Evolutionary conservation across 2,888 invertebrate genomes (phyloP).

Genomic region (Perizoma affinitatum): DNA sequence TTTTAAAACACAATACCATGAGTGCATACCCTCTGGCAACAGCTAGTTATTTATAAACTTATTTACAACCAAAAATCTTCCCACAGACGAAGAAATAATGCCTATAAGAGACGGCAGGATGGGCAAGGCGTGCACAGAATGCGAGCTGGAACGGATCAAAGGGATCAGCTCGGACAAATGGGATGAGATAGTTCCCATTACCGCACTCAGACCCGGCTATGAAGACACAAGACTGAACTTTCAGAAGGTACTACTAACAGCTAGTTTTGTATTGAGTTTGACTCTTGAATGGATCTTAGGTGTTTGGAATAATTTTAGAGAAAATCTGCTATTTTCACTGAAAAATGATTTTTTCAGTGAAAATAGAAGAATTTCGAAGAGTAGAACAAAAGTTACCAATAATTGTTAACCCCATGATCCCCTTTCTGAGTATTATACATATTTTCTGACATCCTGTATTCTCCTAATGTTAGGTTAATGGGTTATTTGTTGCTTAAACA

Average conservation of each 20-base stretch:
- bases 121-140: slow-evolving; percentile 77
- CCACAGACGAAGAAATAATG: slow-evolving; percentile 73
- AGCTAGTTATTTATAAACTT: slow-evolving; percentile 1
- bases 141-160: slow-evolving; percentile 71
- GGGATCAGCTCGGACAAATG: slow-evolving; percentile 79
- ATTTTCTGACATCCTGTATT: no score
- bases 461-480: no score
- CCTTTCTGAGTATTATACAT: no score
- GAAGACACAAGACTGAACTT: slow-evolving; percentile 84
- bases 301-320: no score
- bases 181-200: slow-evolving; percentile 83
- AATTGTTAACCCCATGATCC: no score
- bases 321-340: no score
- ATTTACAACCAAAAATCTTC: slow-evolving; percentile 13
- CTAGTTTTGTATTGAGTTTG: background rate
- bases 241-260: slow-evolving; percentile 65
- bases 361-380: no score
- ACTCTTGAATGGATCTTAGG: no score
- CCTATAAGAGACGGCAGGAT: slow-evolving; percentile 71
- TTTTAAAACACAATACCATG: no score
- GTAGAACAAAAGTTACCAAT: no score
- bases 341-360: no score
- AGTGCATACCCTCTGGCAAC: no score
- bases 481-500: slow-evolving; percentile 9
- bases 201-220: slow-evolving; percentile 81